A percentile compares a stretch with the other conserved stretches of the same genome.
phyloP scores from a whole-genome alignment of 2,888 invertebrate species.

The Heteromyza rotundicornis region DNA sequence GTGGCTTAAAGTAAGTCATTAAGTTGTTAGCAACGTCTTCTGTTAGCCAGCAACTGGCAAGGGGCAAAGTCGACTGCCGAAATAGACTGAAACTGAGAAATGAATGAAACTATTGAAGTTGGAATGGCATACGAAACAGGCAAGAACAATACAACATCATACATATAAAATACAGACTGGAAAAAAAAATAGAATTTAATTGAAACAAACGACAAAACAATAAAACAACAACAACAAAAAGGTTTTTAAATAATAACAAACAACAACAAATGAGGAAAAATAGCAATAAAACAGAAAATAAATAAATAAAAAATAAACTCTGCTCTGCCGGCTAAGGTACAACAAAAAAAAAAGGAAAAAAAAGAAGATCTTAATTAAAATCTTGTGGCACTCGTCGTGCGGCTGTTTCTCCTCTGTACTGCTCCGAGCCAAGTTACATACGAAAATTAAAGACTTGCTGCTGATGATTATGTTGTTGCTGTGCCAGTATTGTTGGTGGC shows the following conservation, averaged over 20 bases:
- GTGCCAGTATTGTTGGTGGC: too few relatives aligned
- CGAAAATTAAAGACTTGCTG: neutral
- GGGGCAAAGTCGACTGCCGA: neutral
- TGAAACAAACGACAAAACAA: constrained; percentile 3
- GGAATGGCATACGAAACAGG: neutral
- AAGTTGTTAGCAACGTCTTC: constrained; percentile 19
- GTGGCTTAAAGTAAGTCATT: constrained; percentile 17
- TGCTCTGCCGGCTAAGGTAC: neutral
- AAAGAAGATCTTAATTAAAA: constrained; percentile 26
- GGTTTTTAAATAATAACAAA: neutral
- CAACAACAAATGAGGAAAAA: too few relatives aligned
- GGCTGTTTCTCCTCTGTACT: too few relatives aligned
- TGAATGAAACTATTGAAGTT: neutral
- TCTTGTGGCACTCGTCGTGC: constrained; percentile 24
- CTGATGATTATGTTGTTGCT: constrained; percentile 4
- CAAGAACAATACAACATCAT: neutral
- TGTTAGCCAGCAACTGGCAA: constrained; percentile 2
- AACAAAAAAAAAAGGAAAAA: neutral
- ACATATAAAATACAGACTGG: too few relatives aligned
- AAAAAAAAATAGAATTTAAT: constrained; percentile 9
- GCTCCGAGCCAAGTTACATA: neutral
- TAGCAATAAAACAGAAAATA: too few relatives aligned
- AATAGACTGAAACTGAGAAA: constrained; percentile 7
- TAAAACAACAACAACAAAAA: neutral
- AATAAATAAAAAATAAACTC: neutral